A percentile compares a stretch with the other conserved stretches of the same genome.
phyloP scores from a whole-genome alignment of 1,140 invertebrate species.

The Penaeus japonicus region DNA sequence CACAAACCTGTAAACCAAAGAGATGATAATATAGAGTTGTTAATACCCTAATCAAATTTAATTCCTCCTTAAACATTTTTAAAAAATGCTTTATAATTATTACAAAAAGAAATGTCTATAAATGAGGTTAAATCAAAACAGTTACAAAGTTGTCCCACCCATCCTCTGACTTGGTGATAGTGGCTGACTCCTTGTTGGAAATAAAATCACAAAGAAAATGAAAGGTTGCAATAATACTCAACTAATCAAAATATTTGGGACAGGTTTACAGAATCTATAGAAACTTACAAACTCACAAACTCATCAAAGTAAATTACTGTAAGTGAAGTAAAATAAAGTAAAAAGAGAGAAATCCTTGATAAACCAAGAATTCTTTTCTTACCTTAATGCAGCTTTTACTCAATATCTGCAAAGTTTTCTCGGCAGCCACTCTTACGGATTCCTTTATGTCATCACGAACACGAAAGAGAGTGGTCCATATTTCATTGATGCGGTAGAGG shows the following conservation, averaged over 20 bases:
- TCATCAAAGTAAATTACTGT: not conserved
- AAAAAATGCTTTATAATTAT: too few species aligned
- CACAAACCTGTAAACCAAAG: slow-evolving; percentile 59
- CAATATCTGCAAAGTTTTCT: slow-evolving; percentile 77
- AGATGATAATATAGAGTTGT: not conserved
- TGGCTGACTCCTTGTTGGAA: too few species aligned
- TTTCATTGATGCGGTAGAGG: slow-evolving; percentile 71
- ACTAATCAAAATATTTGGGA: too few species aligned
- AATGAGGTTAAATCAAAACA: too few species aligned
- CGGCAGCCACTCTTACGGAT: slow-evolving; percentile 81
- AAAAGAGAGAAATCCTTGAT: not conserved
- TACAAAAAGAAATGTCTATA: too few species aligned
- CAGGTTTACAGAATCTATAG: too few species aligned
- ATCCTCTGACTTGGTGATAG: too few species aligned
- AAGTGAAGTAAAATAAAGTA: not conserved
- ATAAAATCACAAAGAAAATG: too few species aligned
- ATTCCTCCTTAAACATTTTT: not conserved
- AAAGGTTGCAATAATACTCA: too few species aligned
- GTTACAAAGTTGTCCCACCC: too few species aligned
- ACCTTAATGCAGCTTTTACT: slow-evolving; percentile 67
- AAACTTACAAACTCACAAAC: too few species aligned
- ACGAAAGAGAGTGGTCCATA: slow-evolving; percentile 85
- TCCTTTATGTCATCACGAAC: slow-evolving; percentile 96
- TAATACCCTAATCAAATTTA: not conserved
- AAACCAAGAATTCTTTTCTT: not conserved